A percentile compares a stretch with the other conserved stretches of the same genome.
Conservation (phyloP, 2,113 vertebrate species). For the Hippocampus abdominalis region DNA sequence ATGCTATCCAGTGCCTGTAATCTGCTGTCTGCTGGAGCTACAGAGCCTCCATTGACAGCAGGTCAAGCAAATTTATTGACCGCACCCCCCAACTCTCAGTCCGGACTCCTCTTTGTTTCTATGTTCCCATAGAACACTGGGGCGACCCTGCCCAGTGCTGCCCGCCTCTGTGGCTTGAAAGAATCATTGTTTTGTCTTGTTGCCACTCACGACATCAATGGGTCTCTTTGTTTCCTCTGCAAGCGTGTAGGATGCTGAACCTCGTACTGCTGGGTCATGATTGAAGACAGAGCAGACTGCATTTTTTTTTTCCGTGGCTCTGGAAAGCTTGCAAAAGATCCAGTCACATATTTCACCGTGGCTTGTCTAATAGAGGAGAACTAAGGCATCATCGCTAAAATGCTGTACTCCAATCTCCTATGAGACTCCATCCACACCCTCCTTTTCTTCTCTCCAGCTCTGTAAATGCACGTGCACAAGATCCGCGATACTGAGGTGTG, state of each 20-base stretch:
- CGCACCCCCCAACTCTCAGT: conserved; percentile 50
- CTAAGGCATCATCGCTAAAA: conserved; percentile 22
- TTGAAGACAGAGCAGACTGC: conserved; percentile 20
- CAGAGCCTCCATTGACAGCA: conserved; percentile 27
- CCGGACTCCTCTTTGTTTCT: conserved; percentile 51
- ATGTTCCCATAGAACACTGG: conserved; percentile 57
- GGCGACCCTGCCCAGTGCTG: conserved; percentile 55
- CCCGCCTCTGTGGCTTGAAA: conserved; percentile 59
- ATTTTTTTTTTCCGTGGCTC: conserved; percentile 18
- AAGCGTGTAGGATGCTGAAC: conserved; percentile 35
- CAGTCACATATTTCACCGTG: conserved; percentile 28
- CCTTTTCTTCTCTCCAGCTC: background rate
- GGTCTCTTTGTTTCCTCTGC: conserved; percentile 57
- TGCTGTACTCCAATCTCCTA: conserved; percentile 19
- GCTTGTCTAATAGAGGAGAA: conserved; percentile 12
- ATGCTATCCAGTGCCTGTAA: conserved; percentile 2
- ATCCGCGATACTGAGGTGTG: background rate
- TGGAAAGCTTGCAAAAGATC: conserved; percentile 11
- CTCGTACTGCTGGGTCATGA: conserved; percentile 20
- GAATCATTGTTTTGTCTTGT: conserved; percentile 66
- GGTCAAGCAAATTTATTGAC: conserved; percentile 54
- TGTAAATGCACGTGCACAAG: background rate
- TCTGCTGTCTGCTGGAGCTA: conserved; percentile 8
- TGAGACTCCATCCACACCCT: conserved; percentile 24
- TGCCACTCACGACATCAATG: conserved; percentile 52